A percentile compares a stretch with the other conserved stretches of the same genome.
These are phyloP conservation scores for Pavo muticus DNA, from an alignment of 2,113 vertebrate genomes.

Conservation along the genomic window DNA sequence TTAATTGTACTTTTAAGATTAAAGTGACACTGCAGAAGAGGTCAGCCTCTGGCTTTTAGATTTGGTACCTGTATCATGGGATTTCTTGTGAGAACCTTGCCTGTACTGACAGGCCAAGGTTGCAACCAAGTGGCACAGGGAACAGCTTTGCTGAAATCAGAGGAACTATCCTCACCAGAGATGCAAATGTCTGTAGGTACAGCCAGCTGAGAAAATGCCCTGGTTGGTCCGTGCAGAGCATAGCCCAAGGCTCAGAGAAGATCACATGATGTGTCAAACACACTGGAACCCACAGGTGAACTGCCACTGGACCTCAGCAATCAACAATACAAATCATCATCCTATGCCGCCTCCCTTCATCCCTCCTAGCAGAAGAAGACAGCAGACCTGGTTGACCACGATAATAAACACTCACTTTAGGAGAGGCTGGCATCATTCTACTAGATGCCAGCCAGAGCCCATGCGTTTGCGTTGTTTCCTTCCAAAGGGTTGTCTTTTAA, in stretches of 20 bases:
- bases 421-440: conserved; percentile 9
- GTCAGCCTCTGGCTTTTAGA: conserved; percentile 48
- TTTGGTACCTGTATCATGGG: conserved; percentile 11
- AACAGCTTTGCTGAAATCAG: not conserved
- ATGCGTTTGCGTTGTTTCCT: not conserved
- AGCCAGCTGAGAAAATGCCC: not conserved
- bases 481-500: conserved; percentile 7
- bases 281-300: not conserved
- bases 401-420: conserved; percentile 37
- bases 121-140: rapidly evolving
- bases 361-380: not conserved
- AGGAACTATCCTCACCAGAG: not conserved
- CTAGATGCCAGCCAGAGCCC: not conserved
- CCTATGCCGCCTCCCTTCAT: conserved; percentile 37
- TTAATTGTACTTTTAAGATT: conserved; percentile 68
- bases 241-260: conserved; percentile 27
- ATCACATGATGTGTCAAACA: conserved; percentile 37
- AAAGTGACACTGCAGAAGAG: conserved; percentile 42
- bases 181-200: not conserved
- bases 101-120: not conserved
- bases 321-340: not conserved
- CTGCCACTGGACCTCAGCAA: not conserved
- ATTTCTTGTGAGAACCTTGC: not conserved
- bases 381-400: not conserved
- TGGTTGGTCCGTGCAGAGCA: not conserved